phyloP scores from a whole-genome alignment of 2,888 invertebrate genomes.

The Drosophila eohydei region DNA sequence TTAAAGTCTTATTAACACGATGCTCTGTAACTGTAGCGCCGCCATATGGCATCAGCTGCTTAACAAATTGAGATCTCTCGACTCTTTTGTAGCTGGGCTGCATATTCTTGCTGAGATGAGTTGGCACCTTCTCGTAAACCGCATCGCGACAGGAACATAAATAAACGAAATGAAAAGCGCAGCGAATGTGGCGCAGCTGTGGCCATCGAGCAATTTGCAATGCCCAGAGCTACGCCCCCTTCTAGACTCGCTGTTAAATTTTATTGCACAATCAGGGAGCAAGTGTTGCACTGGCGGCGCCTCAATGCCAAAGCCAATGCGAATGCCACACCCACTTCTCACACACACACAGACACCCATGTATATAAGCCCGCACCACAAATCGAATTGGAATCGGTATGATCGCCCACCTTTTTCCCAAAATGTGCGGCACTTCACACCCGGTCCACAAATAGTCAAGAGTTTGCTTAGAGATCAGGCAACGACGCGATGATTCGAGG shows the following conservation, averaged over 20 bases:
- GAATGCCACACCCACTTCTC: slow-evolving; percentile 70
- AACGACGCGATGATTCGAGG: slow-evolving; percentile 18
- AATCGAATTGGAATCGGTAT: slow-evolving; percentile 53
- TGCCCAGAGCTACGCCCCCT: slow-evolving; percentile 57
- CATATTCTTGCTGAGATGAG: slow-evolving; percentile 49
- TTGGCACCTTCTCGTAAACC: slow-evolving; percentile 71
- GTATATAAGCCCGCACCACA: slow-evolving; percentile 13
- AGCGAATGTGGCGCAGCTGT: slow-evolving; percentile 74
- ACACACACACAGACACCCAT: slow-evolving; percentile 24
- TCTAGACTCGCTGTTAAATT: slow-evolving; percentile 10
- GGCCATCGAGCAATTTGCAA: slow-evolving; percentile 66
- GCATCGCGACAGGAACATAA: slow-evolving; percentile 72
- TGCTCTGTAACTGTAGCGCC: slow-evolving; percentile 49
- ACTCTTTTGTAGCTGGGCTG: slow-evolving; percentile 3
- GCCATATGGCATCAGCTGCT: slow-evolving; percentile 76
- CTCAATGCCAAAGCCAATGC: slow-evolving; percentile 53
- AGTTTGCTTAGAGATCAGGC: slow-evolving; percentile 32
- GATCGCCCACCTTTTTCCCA: slow-evolving; percentile 71
- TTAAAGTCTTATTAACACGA: slow-evolving; percentile 69
- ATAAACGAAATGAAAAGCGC: slow-evolving; percentile 78
- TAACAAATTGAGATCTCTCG: slow-evolving; percentile 72
- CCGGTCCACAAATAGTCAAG: slow-evolving; percentile 56
- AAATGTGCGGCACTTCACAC: slow-evolving; percentile 77
- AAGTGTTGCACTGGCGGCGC: slow-evolving; percentile 69
- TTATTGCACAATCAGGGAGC: slow-evolving; percentile 77